Evolutionary conservation across 2,113 vertebrate species (phyloP).

Genomic region (Cyanocitta stelleri): DNA sequence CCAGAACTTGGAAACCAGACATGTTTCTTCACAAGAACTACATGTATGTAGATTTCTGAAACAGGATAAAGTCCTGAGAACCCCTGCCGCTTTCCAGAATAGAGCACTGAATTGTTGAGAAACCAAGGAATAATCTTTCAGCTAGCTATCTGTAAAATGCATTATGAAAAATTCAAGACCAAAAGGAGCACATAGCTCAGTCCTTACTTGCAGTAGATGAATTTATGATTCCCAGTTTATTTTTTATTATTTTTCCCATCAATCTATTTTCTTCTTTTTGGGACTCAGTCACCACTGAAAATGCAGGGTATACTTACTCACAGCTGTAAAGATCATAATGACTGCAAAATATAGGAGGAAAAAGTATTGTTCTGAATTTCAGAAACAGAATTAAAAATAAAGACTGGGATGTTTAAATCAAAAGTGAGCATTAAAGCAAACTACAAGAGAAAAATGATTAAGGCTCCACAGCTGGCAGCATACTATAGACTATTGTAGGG

Average conservation of each 20-base stretch:
- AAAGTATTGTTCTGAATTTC: not conserved
- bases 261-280: not conserved
- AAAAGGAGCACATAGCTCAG: not conserved
- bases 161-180: not conserved
- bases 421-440: not conserved
- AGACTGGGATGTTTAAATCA: not conserved
- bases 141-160: not conserved
- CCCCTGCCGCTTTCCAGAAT: fast-evolving
- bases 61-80: not conserved
- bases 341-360: not conserved
- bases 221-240: not conserved
- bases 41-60: not conserved
- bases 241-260: not conserved
- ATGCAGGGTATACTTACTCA: not conserved
- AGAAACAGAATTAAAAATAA: not conserved
- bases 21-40: not conserved
- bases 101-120: not conserved
- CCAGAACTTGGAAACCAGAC: not conserved
- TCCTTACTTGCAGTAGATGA: not conserved
- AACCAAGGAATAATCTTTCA: not conserved
- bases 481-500: not conserved
- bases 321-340: not conserved
- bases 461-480: not conserved
- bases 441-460: not conserved
- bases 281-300: not conserved